Conservation (phyloP, 37 sponge, comb jelly and placozoan genomes). For the Aplysina aerophoba region DNA sequence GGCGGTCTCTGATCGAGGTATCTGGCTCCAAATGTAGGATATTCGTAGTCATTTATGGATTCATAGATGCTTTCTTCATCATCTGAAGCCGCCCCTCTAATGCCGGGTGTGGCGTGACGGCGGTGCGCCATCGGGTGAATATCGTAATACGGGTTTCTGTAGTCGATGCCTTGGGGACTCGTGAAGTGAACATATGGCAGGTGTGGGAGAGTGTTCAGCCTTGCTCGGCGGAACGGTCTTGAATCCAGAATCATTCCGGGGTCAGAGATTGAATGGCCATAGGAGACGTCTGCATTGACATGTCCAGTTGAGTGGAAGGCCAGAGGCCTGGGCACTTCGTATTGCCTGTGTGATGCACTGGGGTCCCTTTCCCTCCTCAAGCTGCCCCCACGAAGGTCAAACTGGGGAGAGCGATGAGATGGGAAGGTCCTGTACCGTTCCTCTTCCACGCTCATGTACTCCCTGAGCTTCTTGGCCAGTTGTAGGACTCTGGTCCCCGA, state of each 20-base stretch:
- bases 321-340: neutral
- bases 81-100: too few species aligned
- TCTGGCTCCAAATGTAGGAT: neutral
- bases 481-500: neutral
- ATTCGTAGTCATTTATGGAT: neutral
- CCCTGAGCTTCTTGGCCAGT: slow-evolving; percentile 17
- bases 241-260: too few species aligned
- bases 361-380: neutral
- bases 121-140: neutral
- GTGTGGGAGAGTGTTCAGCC: neutral
- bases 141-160: too few species aligned
- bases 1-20: neutral
- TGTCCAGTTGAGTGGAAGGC: too few species aligned
- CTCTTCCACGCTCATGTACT: slow-evolving; percentile 15
- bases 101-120: neutral
- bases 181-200: neutral
- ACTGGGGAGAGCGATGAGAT: neutral
- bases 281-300: too few species aligned
- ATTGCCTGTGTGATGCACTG: neutral
- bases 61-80: slow-evolving; percentile 28
- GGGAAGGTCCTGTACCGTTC: slow-evolving; percentile 18
- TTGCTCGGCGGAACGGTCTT: too few species aligned
- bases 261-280: too few species aligned
- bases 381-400: neutral
- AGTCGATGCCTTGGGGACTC: too few species aligned